Percentiles rank a stretch among this genome's conserved stretches.
These are phyloP conservation scores for Aelia acuminata DNA, from an alignment of 2,888 invertebrate species.

Conservation along the genomic window DNA sequence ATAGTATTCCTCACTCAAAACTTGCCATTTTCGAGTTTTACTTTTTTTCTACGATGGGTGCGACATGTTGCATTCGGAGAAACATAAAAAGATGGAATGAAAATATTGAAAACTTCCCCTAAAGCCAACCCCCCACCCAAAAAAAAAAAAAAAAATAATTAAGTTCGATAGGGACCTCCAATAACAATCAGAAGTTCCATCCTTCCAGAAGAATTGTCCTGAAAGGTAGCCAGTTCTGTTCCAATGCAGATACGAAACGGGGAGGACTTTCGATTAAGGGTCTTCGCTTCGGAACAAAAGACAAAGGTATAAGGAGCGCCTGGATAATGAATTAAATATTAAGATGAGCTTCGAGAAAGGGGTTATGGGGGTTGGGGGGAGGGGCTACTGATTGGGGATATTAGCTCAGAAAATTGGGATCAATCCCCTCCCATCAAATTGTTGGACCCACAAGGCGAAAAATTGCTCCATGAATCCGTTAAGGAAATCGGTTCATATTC, in stretches of 20 bases:
- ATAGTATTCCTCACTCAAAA: too few species aligned
- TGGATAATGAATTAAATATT: constrained; percentile 42
- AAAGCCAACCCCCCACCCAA: too few species aligned
- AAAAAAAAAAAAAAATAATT: neutral
- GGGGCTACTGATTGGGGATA: neutral
- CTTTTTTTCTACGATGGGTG: too few species aligned
- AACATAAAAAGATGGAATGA: too few species aligned
- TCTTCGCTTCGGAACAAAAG: neutral
- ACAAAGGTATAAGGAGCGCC: neutral
- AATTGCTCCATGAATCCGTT: constrained; percentile 21
- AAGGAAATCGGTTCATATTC: neutral
- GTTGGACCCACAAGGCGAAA: neutral
- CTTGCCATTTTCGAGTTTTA: too few species aligned
- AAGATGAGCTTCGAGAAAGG: neutral
- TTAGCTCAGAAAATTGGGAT: neutral
- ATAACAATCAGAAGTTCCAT: neutral
- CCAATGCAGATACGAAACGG: neutral
- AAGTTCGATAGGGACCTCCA: neutral
- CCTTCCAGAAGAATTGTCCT: neutral
- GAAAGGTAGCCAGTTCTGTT: neutral
- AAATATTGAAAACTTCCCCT: too few species aligned
- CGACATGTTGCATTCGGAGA: too few species aligned
- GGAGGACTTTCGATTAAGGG: neutral
- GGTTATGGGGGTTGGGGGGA: too few species aligned
- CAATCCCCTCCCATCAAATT: neutral